These are phyloP conservation scores for Miltochrista miniata DNA, from an alignment of 2,888 invertebrate species.

Conservation along the genomic window DNA sequence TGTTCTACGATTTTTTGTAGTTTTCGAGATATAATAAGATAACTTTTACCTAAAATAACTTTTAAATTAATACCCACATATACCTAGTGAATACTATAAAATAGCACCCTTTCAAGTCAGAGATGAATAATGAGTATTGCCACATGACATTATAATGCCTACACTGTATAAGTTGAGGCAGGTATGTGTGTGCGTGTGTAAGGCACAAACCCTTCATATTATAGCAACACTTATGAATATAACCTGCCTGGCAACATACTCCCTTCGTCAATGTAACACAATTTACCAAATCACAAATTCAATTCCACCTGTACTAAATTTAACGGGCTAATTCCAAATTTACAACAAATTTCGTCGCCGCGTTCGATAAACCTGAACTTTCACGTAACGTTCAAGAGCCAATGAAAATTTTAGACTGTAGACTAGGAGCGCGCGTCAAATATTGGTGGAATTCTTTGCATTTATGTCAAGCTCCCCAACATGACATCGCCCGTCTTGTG, in stretches of 20 bases:
- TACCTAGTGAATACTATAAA: too few relatives aligned
- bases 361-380: constrained; percentile 56
- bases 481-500: too few relatives aligned
- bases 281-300: constrained; percentile 29
- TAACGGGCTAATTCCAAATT: constrained; percentile 41
- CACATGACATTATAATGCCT: too few relatives aligned
- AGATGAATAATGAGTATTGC: too few relatives aligned
- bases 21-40: too few relatives aligned
- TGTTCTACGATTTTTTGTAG: too few relatives aligned
- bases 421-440: not conserved
- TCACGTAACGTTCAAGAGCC: constrained; percentile 38
- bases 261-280: constrained; percentile 4
- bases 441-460: not conserved
- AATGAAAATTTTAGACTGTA: constrained; percentile 49
- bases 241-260: not conserved
- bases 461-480: not conserved
- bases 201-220: too few relatives aligned
- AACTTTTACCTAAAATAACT: too few relatives aligned
- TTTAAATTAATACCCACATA: too few relatives aligned
- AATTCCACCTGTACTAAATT: constrained; percentile 36
- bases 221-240: not conserved
- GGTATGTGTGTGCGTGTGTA: too few relatives aligned
- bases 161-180: too few relatives aligned
- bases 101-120: too few relatives aligned
- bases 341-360: constrained; percentile 49